Base-by-base conservation (phyloP, 2,797 vertebrate species). In the Mormyrus proboscirostris region DNA sequence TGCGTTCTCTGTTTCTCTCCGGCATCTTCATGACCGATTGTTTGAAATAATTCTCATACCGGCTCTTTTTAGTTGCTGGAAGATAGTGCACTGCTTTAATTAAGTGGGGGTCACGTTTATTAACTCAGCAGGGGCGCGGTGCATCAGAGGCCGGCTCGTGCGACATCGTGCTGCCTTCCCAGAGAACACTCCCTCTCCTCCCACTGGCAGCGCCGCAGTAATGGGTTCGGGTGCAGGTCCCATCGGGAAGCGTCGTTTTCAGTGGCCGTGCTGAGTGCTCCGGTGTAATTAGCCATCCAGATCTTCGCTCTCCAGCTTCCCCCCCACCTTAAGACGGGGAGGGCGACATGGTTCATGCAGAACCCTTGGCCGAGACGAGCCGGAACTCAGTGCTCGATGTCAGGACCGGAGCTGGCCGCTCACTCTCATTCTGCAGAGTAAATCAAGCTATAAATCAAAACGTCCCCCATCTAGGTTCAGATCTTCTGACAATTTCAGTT, bases 91-190 rank as follows among this genome's bases (percentile, higher is more conserved):
- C 94, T 96, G 95, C 95, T 96, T 96, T 96, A 96, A 96, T 96
- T 96, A 96, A 96, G 94, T 92, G 92, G 93, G 94, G 95, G 96
- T 96, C 96, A 95, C 93, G 95, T 95, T 95, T 95, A 95, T 95
- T 94, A 95, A 95, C 95, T 94, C 95, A 94, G 94, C 93, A 93
- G 94, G 76, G 95, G 59, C 25, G 12, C 49, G 16, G 73, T 69
- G 76, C 59, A 50, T 83, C 82, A 9, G 87, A 89, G 79, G 19
- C 73, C 41, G 16, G 55, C 50, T 55, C 82, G 57, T 38, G 12
- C 85, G 14, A 38, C 22, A 41, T 50, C 7, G 47, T 2, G 47
- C 49, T 86, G 88, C 89, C 57, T 88, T 41, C 62, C 88, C n/a
- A 69, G 91, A 90, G 90, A 91, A 90, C 92, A 88, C 90, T 85